Evolutionary conservation across 2,113 vertebrate species (phyloP).

Genomic region (Hypomesus transpacificus): DNA sequence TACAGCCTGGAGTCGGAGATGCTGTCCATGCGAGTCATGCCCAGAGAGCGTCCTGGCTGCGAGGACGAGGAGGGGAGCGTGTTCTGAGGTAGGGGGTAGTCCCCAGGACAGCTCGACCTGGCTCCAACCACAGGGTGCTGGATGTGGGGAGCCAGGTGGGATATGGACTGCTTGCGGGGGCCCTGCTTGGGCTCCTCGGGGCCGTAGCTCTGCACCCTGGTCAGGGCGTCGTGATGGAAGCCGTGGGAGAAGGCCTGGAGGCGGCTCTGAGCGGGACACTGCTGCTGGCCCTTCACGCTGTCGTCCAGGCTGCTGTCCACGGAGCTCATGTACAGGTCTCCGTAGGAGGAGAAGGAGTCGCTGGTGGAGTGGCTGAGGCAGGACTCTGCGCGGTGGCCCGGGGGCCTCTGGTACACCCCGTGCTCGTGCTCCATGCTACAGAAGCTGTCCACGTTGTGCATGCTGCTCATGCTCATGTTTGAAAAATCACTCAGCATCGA

Average conservation of each 20-base stretch:
- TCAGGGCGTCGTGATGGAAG: constrained; percentile 91
- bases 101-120: constrained; percentile 89
- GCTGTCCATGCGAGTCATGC: constrained; percentile 98
- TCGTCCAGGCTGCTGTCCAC: constrained; percentile 87
- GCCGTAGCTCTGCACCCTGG: constrained; percentile 88
- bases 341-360: constrained; percentile 92
- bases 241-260: constrained; percentile 89
- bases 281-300: constrained; percentile 82
- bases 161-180: constrained; percentile 81
- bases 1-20: constrained; percentile 96
- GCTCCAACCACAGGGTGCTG: constrained; percentile 84
- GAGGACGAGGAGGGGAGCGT: constrained; percentile 77
- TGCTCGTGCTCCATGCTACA: constrained; percentile 88
- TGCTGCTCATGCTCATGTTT: constrained; percentile 87
- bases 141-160: constrained; percentile 84
- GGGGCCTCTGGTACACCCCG: constrained; percentile 81
- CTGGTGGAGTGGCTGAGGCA: constrained; percentile 92
- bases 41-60: constrained; percentile 89
- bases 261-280: constrained; percentile 77
- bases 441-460: constrained; percentile 89
- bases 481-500: constrained; percentile 96
- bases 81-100: constrained; percentile 85
- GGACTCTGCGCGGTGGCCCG: constrained; percentile 81
- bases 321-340: constrained; percentile 88
- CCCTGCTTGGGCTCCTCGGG: constrained; percentile 89